Base-by-base conservation (phyloP, 2,888 invertebrate species). In the Seladonia tumulorum region DNA sequence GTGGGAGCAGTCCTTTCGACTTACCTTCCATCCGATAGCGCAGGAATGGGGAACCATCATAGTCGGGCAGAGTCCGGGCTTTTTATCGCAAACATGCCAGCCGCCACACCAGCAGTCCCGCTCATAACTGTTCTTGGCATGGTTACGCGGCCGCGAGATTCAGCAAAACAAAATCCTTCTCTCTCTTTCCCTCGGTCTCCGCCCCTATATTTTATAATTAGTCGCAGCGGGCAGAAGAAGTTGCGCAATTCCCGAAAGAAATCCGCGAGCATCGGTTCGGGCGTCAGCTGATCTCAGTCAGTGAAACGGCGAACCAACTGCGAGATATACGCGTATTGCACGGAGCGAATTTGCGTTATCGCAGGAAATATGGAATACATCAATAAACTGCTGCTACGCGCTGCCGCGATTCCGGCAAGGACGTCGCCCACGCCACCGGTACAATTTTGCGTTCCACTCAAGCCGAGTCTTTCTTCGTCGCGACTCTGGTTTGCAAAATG, bases 241-340 rank as follows among this genome's bases (percentile, higher is more conserved):
- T 92, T 92, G 93, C 92, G 92, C 90, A 92, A 92, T 92, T 92
- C 82, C 85, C 84, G 87, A 79, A 86, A 87, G 85, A 92, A 92
- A 92, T 85, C 83, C 75, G 84, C 85, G 85, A 88, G 83, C 70
- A 63, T 71, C 25, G 47, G 25, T 76, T 72, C 18, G 29, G 29
- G 12, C 79, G 88, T 90, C 91, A 90, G 91, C 89, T 92, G 92
- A 91, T 85, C 70, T 60, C 90, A 90, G 91, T 92, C 35, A 35
- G 35, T 35, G 35, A 78, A 87, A 84, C 78, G 70, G 63, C 73
- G 29, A 72, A 72, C 49, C 57, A 74, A 18, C 73, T 74, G 66
- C 42, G 25, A 73, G n/a, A 75, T 39, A 68, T 39, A 14, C 79
- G 72, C 39, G 8, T 8, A 53, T 22, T 22, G 5, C 35, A 57